A percentile compares a stretch with the other conserved stretches of the same genome.
These are phyloP conservation scores for Delia radicum DNA, from an alignment of 1,140 invertebrate genomes.

Conservation along the genomic window DNA sequence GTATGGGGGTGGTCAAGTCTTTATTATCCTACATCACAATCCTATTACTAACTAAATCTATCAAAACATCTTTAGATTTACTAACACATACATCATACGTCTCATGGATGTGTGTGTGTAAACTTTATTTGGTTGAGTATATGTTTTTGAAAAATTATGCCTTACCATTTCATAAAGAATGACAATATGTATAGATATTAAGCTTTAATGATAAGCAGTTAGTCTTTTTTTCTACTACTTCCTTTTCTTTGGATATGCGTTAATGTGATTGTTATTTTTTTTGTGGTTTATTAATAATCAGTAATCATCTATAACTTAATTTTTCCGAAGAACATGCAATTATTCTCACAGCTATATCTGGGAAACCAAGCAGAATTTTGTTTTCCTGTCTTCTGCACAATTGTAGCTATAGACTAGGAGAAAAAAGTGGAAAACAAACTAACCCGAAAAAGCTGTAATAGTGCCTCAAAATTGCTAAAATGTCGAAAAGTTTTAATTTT, in stretches of 20 bases:
- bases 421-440: too few species aligned
- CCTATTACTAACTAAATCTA: constrained; percentile 13
- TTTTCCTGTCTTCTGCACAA: too few species aligned
- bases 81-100: not conserved
- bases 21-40: constrained; percentile 6
- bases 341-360: too few species aligned
- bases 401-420: too few species aligned
- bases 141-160: constrained; percentile 8
- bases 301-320: too few species aligned
- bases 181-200: constrained; percentile 10
- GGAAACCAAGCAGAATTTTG: too few species aligned
- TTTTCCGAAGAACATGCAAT: too few species aligned
- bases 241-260: not conserved
- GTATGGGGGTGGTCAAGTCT: not conserved
- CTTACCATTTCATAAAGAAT: not conserved
- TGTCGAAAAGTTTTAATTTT: too few species aligned
- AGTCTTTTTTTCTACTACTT: not conserved
- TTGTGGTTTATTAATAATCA: not conserved
- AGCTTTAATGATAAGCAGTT: not conserved
- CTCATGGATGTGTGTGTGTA: not conserved
- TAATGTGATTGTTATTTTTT: not conserved
- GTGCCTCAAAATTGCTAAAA: too few species aligned
- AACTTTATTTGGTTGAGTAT: not conserved
- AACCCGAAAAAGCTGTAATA: too few species aligned
- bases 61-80: constrained; percentile 8